Conservation (phyloP, 2,888 invertebrate species). For the Teleogryllus oceanicus region DNA sequence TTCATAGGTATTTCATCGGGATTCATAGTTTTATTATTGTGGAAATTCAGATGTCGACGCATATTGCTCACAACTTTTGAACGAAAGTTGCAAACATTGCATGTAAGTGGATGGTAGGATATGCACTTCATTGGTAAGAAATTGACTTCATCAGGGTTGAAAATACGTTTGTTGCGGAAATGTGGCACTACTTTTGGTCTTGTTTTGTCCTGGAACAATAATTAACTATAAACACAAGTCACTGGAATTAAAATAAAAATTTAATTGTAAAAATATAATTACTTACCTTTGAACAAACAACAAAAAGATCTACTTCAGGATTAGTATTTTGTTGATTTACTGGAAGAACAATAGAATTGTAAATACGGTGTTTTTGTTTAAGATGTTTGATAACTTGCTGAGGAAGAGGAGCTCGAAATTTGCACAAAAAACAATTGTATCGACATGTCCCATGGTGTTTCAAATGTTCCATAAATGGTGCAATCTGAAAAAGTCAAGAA, state of each 20-base stretch:
- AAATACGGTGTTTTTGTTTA: conserved; percentile 51
- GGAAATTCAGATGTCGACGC: conserved; percentile 65
- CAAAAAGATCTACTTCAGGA: conserved; percentile 50
- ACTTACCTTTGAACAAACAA: conserved; percentile 47
- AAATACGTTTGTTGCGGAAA: conserved; percentile 35
- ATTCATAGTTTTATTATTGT: conserved; percentile 43
- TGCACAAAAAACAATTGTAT: conserved; percentile 60
- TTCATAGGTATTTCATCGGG: conserved; percentile 50
- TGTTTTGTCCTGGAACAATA: conserved; percentile 26
- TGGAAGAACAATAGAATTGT: conserved; percentile 48
- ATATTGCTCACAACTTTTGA: conserved; percentile 71
- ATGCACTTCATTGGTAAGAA: conserved; percentile 63
- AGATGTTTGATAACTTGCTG: conserved; percentile 51
- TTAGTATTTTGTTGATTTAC: conserved; percentile 51
- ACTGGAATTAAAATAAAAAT: conserved; percentile 3
- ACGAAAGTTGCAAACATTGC: conserved; percentile 64
- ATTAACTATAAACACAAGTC: background rate
- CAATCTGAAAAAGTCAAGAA: conserved; percentile 21
- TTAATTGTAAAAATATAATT: conserved; percentile 40
- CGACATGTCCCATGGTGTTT: conserved; percentile 57
- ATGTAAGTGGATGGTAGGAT: conserved; percentile 58
- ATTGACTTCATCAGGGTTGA: conserved; percentile 41
- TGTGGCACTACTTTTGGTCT: conserved; percentile 22
- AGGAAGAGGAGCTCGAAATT: conserved; percentile 44
- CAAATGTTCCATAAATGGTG: conserved; percentile 52